A percentile compares a stretch with the other conserved stretches of the same genome.
phyloP scores from a whole-genome alignment of 2,888 invertebrate genomes.

The Oscheius myriophilus region DNA sequence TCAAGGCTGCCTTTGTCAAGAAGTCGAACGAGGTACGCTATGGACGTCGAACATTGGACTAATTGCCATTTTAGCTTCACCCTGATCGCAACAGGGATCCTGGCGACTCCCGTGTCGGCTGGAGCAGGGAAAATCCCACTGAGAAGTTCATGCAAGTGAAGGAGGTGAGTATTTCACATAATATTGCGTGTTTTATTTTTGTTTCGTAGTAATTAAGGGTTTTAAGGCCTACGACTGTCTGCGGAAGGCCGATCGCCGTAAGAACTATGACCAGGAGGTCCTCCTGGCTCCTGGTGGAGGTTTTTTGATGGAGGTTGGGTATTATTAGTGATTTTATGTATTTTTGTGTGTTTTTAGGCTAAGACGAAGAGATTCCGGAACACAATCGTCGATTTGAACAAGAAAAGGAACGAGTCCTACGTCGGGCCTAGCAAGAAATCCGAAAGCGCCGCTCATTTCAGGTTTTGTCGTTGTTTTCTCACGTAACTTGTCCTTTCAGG shows the following conservation, averaged over 20 bases:
- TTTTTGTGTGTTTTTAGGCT: conserved; percentile 14
- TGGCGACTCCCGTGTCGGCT: conserved; percentile 17
- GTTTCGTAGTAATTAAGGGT: neutral
- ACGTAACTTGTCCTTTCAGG: conserved; percentile 9
- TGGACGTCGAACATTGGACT: neutral
- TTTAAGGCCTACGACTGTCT: conserved; percentile 30
- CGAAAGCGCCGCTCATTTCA: conserved; percentile 10
- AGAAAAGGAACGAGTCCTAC: conserved; percentile 18
- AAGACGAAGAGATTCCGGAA: conserved; percentile 17
- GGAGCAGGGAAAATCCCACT: conserved; percentile 23
- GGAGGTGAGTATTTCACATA: conserved; percentile 15
- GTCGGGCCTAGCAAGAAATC: conserved; percentile 6
- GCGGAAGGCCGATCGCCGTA: conserved; percentile 21
- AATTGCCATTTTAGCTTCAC: conserved; percentile 20
- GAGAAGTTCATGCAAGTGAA: conserved; percentile 32
- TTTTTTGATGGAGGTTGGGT: conserved; percentile 29
- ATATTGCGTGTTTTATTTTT: neutral
- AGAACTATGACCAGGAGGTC: conserved; percentile 23
- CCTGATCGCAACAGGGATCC: conserved; percentile 12
- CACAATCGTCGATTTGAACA: conserved; percentile 25
- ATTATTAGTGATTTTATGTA: neutral
- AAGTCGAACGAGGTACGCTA: conserved; percentile 59
- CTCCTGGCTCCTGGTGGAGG: conserved; percentile 8
- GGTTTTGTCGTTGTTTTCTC: neutral
- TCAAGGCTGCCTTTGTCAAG: conserved; percentile 63